Evolutionary conservation across 2,797 vertebrate genomes (phyloP).

Genomic region (Premnoplex brunnescens): DNA sequence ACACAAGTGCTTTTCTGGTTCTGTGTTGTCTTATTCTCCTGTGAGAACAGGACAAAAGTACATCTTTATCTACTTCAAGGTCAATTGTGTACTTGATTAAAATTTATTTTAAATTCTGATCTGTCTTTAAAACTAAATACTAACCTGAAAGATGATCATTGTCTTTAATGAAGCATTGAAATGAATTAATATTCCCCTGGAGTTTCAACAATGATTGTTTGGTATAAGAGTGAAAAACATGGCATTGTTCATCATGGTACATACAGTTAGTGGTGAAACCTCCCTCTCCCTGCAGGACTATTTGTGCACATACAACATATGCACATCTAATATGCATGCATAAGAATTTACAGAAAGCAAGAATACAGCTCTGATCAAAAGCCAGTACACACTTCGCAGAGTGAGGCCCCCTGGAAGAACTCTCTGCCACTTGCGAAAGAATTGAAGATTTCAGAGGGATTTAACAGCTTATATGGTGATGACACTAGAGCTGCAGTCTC

Average conservation of each 20-base stretch:
- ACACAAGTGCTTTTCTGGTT: neutral
- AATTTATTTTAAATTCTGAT: neutral
- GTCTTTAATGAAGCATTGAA: neutral
- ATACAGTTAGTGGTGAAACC: neutral
- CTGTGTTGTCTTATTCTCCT: neutral
- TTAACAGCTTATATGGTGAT: conserved; percentile 13
- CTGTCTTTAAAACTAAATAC: neutral
- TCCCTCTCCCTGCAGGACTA: neutral
- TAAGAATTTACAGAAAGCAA: neutral
- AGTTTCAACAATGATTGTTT: neutral
- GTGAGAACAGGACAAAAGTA: neutral
- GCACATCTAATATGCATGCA: neutral
- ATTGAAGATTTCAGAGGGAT: neutral
- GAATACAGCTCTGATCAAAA: neutral
- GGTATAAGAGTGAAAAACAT: neutral
- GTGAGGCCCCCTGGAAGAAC: neutral
- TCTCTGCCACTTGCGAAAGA: neutral
- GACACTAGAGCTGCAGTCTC: neutral
- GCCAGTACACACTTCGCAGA: neutral
- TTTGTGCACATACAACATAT: neutral
- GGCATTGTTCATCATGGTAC: neutral
- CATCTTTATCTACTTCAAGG: neutral
- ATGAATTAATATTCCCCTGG: neutral
- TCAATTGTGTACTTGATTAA: neutral
- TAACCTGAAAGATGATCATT: neutral